phyloP scores from a whole-genome alignment of 2,797 vertebrate genomes.

The Triplophysa yarkandensis region DNA sequence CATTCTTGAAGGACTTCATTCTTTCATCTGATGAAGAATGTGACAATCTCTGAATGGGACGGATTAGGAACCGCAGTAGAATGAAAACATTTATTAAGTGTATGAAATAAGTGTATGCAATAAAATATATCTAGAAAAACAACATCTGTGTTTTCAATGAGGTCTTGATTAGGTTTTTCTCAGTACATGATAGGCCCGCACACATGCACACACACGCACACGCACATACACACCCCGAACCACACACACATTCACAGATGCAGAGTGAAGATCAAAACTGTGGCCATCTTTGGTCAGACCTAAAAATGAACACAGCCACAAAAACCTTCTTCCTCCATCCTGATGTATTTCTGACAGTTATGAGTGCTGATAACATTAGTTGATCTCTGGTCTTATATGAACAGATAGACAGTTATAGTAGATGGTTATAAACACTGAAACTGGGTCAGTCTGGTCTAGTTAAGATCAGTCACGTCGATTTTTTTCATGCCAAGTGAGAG shows the following conservation, averaged over 20 bases:
- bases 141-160: constrained; percentile 1
- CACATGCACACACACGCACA: too few species aligned
- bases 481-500: neutral
- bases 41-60: neutral
- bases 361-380: too few species aligned
- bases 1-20: neutral
- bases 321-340: constrained; percentile 1
- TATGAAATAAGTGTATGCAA: neutral
- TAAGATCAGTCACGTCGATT: neutral
- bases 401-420: too few species aligned
- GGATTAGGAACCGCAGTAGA: neutral
- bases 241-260: too few species aligned
- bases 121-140: neutral
- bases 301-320: neutral
- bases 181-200: too few species aligned
- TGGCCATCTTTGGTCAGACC: too few species aligned
- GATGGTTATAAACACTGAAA: neutral
- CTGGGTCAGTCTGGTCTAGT: neutral
- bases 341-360: neutral
- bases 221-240: too few species aligned
- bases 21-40: neutral
- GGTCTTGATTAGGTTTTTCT: neutral
- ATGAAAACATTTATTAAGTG: neutral
- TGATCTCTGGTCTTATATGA: too few species aligned
- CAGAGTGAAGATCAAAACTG: too few species aligned